Conservation (phyloP, 2,797 vertebrate genomes). For the Spheniscus humboldti region DNA sequence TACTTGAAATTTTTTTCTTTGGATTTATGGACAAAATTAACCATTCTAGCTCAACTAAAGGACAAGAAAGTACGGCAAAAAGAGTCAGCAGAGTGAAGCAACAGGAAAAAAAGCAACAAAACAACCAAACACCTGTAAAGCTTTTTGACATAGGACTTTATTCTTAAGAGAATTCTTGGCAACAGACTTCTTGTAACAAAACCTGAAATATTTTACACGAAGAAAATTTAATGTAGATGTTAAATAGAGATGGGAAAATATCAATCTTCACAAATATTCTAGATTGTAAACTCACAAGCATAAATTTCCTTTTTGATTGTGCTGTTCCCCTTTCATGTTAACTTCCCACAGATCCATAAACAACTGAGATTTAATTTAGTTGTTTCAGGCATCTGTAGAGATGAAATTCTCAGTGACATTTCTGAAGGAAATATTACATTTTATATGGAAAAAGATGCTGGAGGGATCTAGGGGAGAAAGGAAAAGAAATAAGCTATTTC, state of each 20-base stretch:
- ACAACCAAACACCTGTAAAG: not conserved
- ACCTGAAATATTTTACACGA: not conserved
- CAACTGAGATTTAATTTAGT: not conserved
- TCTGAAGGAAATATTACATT: not conserved
- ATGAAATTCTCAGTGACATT: not conserved
- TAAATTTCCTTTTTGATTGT: not conserved
- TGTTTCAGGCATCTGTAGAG: not conserved
- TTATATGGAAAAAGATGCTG: not conserved
- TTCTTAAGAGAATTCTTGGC: not conserved
- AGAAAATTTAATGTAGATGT: not conserved
- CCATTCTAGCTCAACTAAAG: not conserved
- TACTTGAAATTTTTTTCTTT: not conserved
- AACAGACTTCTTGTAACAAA: not conserved
- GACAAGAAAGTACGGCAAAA: not conserved
- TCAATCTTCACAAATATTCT: not conserved
- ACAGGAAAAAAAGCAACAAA: fast-evolving
- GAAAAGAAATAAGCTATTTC: not conserved
- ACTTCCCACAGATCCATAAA: not conserved
- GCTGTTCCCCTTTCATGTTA: not conserved
- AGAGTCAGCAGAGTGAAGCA: not conserved
- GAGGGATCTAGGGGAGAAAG: not conserved
- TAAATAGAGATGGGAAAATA: not conserved
- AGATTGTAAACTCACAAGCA: not conserved
- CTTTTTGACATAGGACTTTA: not conserved
- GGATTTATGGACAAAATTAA: not conserved